Evolutionary conservation across 2,888 invertebrate genomes (phyloP).

Genomic region (Dichetophora obliterata): DNA sequence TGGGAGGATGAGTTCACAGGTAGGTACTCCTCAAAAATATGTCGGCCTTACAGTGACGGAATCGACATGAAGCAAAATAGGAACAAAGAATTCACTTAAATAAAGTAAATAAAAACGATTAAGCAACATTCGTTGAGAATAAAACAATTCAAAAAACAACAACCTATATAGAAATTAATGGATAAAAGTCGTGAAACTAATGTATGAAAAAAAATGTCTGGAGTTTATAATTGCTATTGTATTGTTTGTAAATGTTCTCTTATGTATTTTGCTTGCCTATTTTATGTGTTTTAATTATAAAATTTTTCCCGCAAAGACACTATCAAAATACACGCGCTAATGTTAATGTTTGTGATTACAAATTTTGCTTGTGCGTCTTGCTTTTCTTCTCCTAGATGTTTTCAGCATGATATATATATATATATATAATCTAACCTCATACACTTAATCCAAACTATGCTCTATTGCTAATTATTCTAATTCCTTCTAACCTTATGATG

Average conservation of each 20-base stretch:
- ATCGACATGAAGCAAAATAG: conserved; percentile 71
- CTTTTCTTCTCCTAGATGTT: not conserved
- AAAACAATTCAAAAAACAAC: conserved; percentile 39
- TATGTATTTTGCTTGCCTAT: conserved; percentile 47
- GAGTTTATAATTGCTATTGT: conserved; percentile 2
- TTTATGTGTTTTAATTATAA: conserved; percentile 7
- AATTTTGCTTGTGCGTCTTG: not conserved
- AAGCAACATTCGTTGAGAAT: conserved; percentile 11
- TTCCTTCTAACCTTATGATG: not conserved
- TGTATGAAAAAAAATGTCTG: not conserved
- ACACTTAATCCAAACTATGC: conserved; percentile 3
- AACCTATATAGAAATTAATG: conserved; percentile 34
- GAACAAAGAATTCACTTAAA: conserved; percentile 63
- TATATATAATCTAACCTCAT: not conserved
- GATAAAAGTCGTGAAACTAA: conserved; percentile 33
- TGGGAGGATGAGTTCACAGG: conserved; percentile 99
- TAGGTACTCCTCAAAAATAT: conserved; percentile 75
- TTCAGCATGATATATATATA: conserved; percentile 22
- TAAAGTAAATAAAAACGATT: conserved; percentile 10
- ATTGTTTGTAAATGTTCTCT: conserved; percentile 34
- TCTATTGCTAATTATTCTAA: not conserved
- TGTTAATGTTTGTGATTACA: not conserved
- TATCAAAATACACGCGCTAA: not conserved
- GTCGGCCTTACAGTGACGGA: conserved; percentile 61
- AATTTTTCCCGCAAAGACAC: not conserved